phyloP scores from a whole-genome alignment of 37 sponge, comb jelly and placozoan genomes.

The Petrosia ficiformis region DNA sequence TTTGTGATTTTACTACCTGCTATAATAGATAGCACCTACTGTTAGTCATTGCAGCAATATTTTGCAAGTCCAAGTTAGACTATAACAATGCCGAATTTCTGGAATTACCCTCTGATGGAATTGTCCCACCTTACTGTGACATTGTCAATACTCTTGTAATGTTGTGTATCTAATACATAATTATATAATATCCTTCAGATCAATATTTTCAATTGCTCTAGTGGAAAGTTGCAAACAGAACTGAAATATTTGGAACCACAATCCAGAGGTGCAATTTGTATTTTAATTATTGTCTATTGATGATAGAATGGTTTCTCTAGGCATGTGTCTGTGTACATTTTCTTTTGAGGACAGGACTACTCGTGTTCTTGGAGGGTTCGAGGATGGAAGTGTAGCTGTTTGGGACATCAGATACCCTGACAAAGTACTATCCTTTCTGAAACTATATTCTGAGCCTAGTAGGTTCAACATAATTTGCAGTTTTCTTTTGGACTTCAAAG shows the following conservation, averaged over 20 bases:
- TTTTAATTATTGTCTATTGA: not conserved
- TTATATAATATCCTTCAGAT: not conserved
- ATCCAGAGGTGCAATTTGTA: not conserved
- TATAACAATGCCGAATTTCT: too few relatives aligned
- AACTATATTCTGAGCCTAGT: slow-evolving; percentile 53
- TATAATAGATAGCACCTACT: too few relatives aligned
- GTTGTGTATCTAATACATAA: too few relatives aligned
- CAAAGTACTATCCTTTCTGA: slow-evolving; percentile 8
- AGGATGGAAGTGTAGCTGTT: slow-evolving; percentile 53
- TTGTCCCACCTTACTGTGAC: too few relatives aligned
- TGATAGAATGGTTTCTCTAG: slow-evolving; percentile 9
- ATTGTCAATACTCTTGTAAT: too few relatives aligned
- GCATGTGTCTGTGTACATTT: slow-evolving; percentile 50
- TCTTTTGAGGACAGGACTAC: not conserved
- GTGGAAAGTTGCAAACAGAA: not conserved
- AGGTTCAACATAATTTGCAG: slow-evolving; percentile 24
- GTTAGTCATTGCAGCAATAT: too few relatives aligned
- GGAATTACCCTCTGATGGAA: too few relatives aligned
- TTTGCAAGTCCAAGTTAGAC: too few relatives aligned
- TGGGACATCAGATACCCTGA: slow-evolving; percentile 52
- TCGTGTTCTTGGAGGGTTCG: slow-evolving; percentile 58
- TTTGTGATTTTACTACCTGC: too few relatives aligned
- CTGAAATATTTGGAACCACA: not conserved
- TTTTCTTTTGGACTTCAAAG: not conserved
- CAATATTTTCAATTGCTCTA: not conserved